These are phyloP conservation scores for Cotesia vestalis DNA, from an alignment of 1,140 invertebrate species.

Conservation along the genomic window DNA sequence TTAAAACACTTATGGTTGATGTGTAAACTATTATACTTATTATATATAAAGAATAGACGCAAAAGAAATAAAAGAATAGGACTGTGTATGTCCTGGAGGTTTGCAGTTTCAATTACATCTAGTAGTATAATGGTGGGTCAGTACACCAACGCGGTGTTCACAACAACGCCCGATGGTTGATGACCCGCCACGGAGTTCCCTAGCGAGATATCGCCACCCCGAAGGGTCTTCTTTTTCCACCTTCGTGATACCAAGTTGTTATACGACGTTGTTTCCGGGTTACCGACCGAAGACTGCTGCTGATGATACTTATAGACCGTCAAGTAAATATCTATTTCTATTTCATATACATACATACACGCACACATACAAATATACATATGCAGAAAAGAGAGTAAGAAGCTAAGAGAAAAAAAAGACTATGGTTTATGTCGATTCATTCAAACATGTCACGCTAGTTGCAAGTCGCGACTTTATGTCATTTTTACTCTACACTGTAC, in stretches of 20 bases:
- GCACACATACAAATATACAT: background rate
- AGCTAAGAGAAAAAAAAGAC: background rate
- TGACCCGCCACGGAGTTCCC: slow-evolving; percentile 41
- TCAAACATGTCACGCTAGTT: slow-evolving; percentile 26
- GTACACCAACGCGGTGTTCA: slow-evolving; percentile 15
- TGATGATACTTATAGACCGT: too few relatives aligned
- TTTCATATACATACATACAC: background rate
- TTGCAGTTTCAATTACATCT: slow-evolving; percentile 54
- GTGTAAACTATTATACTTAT: too few relatives aligned
- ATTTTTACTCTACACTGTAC: too few relatives aligned
- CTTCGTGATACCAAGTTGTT: slow-evolving; percentile 55
- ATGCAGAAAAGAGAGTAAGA: background rate
- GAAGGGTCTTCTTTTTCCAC: slow-evolving; percentile 49
- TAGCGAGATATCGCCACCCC: slow-evolving; percentile 46
- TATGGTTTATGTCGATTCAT: slow-evolving; percentile 27
- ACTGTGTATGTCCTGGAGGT: slow-evolving; percentile 32
- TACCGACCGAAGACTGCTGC: slow-evolving; percentile 39
- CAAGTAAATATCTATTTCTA: background rate
- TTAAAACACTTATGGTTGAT: too few relatives aligned
- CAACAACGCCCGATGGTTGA: slow-evolving; percentile 47
- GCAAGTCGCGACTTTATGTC: background rate
- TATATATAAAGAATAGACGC: too few relatives aligned
- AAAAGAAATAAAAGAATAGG: too few relatives aligned
- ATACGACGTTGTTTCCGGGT: slow-evolving; percentile 52
- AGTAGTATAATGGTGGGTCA: slow-evolving; percentile 46